These are phyloP conservation scores for Chrysogorgia sp. DNA, from an alignment of 92 coral and sea anemone species.

Conservation along the genomic window DNA sequence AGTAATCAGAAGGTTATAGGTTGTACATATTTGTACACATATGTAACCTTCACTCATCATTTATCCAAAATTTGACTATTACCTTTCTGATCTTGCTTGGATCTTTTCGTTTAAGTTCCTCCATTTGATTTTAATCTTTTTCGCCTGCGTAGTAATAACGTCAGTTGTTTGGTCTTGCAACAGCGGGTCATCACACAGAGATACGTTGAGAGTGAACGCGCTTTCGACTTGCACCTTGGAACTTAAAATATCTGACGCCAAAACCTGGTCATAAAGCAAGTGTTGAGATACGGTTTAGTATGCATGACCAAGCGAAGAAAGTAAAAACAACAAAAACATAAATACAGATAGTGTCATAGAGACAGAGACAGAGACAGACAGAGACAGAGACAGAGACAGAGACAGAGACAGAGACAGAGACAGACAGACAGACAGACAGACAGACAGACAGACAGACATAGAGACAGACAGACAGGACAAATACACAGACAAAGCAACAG, in stretches of 20 bases:
- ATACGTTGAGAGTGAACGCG: neutral
- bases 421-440: no score
- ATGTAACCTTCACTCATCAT: neutral
- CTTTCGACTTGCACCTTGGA: conserved; percentile 22
- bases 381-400: no score
- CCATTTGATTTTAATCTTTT: conserved; percentile 26
- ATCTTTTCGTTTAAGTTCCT: conserved; percentile 25
- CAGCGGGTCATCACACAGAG: conserved; percentile 18
- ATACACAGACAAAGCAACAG: neutral
- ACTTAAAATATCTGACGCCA: conserved; percentile 14
- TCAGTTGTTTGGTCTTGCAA: conserved; percentile 6
- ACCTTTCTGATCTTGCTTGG: conserved; percentile 46
- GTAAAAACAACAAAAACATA: no score
- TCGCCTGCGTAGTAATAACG: neutral
- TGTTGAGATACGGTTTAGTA: no score
- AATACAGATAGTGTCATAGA: no score
- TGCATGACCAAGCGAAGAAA: no score
- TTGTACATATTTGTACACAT: neutral
- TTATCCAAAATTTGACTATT: neutral
- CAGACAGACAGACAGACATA: no score
- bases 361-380: no score
- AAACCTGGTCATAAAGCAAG: neutral
- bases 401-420: no score
- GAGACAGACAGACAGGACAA: no score
- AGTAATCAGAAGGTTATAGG: no score